Evolutionary conservation across 1,140 invertebrate species (phyloP).

Genomic region (Zophobas morio): DNA sequence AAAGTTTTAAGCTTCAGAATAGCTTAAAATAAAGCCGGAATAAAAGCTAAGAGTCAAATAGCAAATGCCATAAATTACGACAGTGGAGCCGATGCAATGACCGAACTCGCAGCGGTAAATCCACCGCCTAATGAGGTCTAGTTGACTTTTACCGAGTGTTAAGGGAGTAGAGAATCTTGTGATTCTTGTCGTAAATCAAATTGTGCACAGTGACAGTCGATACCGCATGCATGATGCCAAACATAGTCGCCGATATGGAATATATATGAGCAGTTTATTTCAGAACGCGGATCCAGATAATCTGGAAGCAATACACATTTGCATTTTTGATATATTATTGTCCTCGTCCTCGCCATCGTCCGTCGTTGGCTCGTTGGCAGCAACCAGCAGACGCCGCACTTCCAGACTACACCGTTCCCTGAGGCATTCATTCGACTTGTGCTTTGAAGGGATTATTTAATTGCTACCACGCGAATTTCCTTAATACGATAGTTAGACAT

Average conservation of each 20-base stretch:
- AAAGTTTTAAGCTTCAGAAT: constrained; percentile 56
- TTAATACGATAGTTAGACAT: constrained; percentile 65
- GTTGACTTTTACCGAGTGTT: not conserved
- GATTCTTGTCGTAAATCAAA: constrained; percentile 42
- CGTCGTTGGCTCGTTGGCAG: not conserved
- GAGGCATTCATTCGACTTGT: constrained; percentile 61
- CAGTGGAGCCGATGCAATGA: constrained; percentile 44
- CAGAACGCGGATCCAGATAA: constrained; percentile 53
- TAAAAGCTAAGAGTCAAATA: constrained; percentile 53
- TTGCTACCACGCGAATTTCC: constrained; percentile 62
- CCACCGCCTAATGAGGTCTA: constrained; percentile 17
- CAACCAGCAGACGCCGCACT: constrained; percentile 32
- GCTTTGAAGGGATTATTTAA: constrained; percentile 67
- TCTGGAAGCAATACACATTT: constrained; percentile 47
- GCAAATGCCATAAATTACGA: constrained; percentile 57
- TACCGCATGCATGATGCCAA: constrained; percentile 48
- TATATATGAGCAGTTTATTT: constrained; percentile 61
- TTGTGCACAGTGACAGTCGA: constrained; percentile 8
- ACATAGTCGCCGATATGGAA: constrained; percentile 52
- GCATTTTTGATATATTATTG: constrained; percentile 47
- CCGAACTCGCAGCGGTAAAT: constrained; percentile 21
- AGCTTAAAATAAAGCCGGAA: constrained; percentile 58
- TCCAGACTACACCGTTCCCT: constrained; percentile 56
- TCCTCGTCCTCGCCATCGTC: constrained; percentile 7
- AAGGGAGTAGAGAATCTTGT: constrained; percentile 1